phyloP scores from a whole-genome alignment of 2,888 invertebrate genomes.

The Meganola albula region DNA sequence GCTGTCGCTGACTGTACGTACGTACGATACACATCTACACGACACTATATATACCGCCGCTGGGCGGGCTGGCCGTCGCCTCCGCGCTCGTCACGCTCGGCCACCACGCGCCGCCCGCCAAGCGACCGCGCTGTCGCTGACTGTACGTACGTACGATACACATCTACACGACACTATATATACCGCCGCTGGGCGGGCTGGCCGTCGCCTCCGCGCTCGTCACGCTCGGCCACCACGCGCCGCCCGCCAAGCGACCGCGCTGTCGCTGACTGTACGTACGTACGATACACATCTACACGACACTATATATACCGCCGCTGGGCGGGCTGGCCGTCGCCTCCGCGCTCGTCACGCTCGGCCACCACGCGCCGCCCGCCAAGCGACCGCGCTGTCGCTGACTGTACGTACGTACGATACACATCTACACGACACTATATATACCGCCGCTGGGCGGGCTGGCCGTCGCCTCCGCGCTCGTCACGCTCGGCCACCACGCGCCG shows the following conservation, averaged over 20 bases:
- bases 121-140: neutral
- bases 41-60: too few relatives aligned
- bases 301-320: neutral
- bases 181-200: neutral
- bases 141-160: neutral
- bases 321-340: neutral
- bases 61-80: neutral
- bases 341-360: neutral
- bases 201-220: neutral
- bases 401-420: too few relatives aligned
- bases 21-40: too few relatives aligned
- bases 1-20: neutral
- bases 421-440: too few relatives aligned
- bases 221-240: neutral
- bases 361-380: neutral
- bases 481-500: neutral
- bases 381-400: neutral
- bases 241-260: constrained; percentile 2
- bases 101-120: neutral
- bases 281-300: too few relatives aligned
- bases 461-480: neutral
- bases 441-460: neutral
- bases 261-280: neutral
- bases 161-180: neutral
- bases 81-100: neutral